Evolutionary conservation across 1,140 invertebrate species (phyloP).

Genomic region (Bilobella aurantiaca): DNA sequence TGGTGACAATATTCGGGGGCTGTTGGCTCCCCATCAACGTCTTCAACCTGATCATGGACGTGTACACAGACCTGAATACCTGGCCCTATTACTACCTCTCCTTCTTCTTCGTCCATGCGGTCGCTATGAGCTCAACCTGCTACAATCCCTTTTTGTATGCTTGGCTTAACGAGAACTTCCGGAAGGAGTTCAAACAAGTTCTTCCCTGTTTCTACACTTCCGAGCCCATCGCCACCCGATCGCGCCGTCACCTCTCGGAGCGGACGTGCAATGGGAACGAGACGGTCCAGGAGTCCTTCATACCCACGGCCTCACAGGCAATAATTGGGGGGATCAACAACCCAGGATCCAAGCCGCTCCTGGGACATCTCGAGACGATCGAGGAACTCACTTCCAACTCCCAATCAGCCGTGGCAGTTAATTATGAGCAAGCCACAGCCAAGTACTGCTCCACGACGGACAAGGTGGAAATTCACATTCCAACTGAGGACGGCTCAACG

Average conservation of each 20-base stretch:
- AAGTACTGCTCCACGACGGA: background rate
- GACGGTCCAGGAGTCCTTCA: conserved; percentile 58
- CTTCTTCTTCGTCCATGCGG: conserved; percentile 80
- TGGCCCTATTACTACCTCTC: conserved; percentile 75
- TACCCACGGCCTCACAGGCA: conserved; percentile 41
- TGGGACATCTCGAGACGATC: conserved; percentile 16
- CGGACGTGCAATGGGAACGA: conserved; percentile 62
- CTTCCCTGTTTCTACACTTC: conserved; percentile 49
- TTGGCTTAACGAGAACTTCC: conserved; percentile 97
- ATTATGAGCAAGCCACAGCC: conserved; percentile 9
- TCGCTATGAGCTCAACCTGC: conserved; percentile 52
- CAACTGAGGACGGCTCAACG: background rate
- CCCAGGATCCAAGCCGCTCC: background rate
- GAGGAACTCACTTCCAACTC: conserved; percentile 13
- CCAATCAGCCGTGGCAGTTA: conserved; percentile 12
- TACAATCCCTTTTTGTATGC: conserved; percentile 59
- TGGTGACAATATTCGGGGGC: too few species aligned
- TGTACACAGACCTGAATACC: too few species aligned
- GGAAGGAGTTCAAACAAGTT: conserved; percentile 88
- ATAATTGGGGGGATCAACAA: background rate
- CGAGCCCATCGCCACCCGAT: conserved; percentile 37
- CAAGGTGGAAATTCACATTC: background rate
- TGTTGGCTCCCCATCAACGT: too few species aligned
- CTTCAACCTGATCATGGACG: too few species aligned
- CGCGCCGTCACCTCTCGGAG: conserved; percentile 45